Base-by-base conservation (phyloP, 1,140 invertebrate species). In the Eulimnadia texana region DNA sequence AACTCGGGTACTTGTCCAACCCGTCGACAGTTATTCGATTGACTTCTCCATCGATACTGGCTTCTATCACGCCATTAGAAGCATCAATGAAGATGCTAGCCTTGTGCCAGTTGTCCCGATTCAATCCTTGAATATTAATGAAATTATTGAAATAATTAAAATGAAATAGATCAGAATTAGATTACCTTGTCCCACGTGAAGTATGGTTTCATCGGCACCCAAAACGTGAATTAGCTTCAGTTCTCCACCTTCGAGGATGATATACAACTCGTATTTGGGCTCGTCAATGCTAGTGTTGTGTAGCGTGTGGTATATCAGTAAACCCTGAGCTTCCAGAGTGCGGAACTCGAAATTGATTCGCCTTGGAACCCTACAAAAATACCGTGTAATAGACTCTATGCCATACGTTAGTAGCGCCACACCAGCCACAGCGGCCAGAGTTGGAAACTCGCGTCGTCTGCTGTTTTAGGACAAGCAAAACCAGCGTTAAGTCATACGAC, bases 221-320 rank as follows among this genome's bases (percentile, higher is more conserved):
- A 89, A 90, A 20, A 90, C 85, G 70, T 90, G 88, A n/a, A 91
- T 87, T 53, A 91, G 84, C 76, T 90, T 90, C 13, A 91, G 71
- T 72, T 90, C 86, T 24, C 88, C 88, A 70, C 90, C 90, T 70
- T 90, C 86, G 24, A 92, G 84, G 67, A 90, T 90, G 33, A 92
- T 85, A 72, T 92, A 91, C 22, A 91, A 76, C 60, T 89, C 88
- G 69, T 91, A 90, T 11, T 87, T 88, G 62, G 80, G 78, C 71
- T 84, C 78, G 66, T 84, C 82, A 56, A 83, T 81, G 61, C 83
- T 80, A 24, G 86, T 85, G 24, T 78, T 72, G 71, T 88, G 84
- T 23, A 91, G 86, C 71, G 88, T 90, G 70, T 93, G 88, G 72
- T 91, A 92, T 3, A 90, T 85, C 47, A 93, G 72, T 11, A 92